phyloP scores from a whole-genome alignment of 2,888 invertebrate species.

The Palloptera scutellata region DNA sequence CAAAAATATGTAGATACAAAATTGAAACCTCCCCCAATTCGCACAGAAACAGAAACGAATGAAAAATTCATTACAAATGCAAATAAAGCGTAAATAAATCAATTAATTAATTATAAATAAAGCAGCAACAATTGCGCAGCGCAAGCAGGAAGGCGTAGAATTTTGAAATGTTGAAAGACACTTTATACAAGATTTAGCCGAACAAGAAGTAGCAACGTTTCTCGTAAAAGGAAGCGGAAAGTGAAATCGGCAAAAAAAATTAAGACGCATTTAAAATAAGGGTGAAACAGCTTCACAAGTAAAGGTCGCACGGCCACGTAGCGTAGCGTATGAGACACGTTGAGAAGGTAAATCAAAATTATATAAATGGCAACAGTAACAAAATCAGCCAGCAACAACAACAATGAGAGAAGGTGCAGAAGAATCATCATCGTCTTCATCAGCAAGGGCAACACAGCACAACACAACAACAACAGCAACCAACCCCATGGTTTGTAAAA shows the following conservation, averaged over 20 bases:
- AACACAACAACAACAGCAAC: not conserved
- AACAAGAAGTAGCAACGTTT: not conserved
- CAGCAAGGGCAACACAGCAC: conserved; percentile 1
- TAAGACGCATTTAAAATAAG: too few relatives aligned
- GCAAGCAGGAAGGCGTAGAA: too few relatives aligned
- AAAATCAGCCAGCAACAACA: conserved; percentile 12
- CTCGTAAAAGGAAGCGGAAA: not conserved
- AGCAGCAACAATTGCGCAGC: conserved; percentile 31
- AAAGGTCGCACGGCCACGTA: not conserved
- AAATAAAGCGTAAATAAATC: conserved; percentile 42
- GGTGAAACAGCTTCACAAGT: not conserved
- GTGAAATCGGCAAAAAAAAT: not conserved
- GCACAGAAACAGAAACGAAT: not conserved
- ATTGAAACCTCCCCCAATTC: not conserved
- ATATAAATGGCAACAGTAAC: not conserved
- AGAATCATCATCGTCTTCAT: not conserved
- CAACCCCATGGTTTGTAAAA: not conserved
- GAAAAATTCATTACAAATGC: conserved; percentile 35
- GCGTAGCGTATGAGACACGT: too few relatives aligned
- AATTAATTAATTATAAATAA: conserved; percentile 43
- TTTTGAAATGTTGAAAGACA: not conserved
- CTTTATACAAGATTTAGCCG: not conserved
- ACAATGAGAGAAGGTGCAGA: not conserved
- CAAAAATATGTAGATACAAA: not conserved
- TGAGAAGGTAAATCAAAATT: too few relatives aligned